A percentile compares a stretch with the other conserved stretches of the same genome.
Evolutionary conservation across 2,888 invertebrate genomes (phyloP).

Genomic region (Dermolepida albohirtum): DNA sequence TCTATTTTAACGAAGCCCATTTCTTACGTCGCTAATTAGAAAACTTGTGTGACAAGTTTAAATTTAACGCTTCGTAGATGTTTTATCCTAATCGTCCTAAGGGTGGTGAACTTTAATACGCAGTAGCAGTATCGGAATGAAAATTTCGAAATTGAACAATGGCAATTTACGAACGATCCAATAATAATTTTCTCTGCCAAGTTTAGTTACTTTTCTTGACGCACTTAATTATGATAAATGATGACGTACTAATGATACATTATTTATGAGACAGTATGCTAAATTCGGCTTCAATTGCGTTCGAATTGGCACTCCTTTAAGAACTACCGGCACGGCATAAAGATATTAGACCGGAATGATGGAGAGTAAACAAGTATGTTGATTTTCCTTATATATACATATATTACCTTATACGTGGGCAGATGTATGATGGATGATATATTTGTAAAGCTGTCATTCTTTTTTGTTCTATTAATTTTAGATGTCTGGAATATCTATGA

Average conservation of each 20-base stretch:
- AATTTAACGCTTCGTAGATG: slow-evolving; percentile 1
- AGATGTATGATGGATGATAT: slow-evolving; percentile 10
- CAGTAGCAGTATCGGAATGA: background rate
- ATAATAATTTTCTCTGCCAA: background rate
- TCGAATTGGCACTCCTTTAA: slow-evolving; percentile 13
- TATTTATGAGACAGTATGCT: slow-evolving; percentile 5
- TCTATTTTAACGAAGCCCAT: background rate
- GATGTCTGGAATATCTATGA: no score
- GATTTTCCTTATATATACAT: slow-evolving; percentile 6
- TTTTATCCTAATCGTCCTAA: slow-evolving; percentile 6
- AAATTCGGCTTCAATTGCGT: slow-evolving; percentile 23
- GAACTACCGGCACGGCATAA: slow-evolving; percentile 2
- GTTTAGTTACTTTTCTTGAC: background rate
- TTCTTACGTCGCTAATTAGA: background rate
- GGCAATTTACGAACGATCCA: background rate
- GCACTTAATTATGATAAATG: slow-evolving; percentile 6
- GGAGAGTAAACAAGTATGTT: slow-evolving; percentile 19
- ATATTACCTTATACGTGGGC: slow-evolving; percentile 8
- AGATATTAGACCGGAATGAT: slow-evolving; percentile 11
- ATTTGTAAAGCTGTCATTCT: slow-evolving; percentile 9
- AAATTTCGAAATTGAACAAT: slow-evolving; percentile 9
- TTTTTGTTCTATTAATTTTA: slow-evolving; percentile 3
- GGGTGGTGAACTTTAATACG: background rate
- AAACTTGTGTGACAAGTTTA: slow-evolving; percentile 13
- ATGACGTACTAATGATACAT: slow-evolving; percentile 14